phyloP scores from a whole-genome alignment of 2,888 invertebrate species.

The Iselma pallidipennis region DNA sequence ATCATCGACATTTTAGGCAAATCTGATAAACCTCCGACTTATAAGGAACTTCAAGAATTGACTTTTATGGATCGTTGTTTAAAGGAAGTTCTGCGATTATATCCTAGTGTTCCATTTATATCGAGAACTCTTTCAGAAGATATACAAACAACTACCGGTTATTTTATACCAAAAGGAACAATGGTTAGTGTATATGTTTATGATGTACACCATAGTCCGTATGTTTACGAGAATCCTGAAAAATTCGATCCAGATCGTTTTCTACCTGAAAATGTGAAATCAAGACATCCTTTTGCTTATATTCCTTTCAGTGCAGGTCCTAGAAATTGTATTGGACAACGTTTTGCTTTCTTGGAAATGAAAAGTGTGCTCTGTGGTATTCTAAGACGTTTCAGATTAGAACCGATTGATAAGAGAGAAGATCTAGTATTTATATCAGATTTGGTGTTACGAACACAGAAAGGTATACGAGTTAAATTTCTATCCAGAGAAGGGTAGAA shows the following conservation, averaged over 20 bases:
- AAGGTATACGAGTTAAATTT: conserved; percentile 54
- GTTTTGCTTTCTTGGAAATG: conserved; percentile 68
- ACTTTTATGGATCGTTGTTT: conserved; percentile 67
- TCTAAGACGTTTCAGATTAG: conserved; percentile 59
- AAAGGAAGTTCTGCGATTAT: conserved; percentile 66
- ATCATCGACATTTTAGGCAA: not conserved
- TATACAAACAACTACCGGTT: conserved; percentile 23
- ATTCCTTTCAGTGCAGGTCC: conserved; percentile 69
- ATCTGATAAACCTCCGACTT: conserved; percentile 53
- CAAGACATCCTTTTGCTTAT: conserved; percentile 64
- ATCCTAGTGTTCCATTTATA: conserved; percentile 68
- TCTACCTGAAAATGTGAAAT: conserved; percentile 57
- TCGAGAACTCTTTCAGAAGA: conserved; percentile 52
- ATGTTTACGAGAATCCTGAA: conserved; percentile 65
- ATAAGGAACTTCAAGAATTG: conserved; percentile 63
- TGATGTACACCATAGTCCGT: conserved; percentile 65
- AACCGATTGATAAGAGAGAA: conserved; percentile 56
- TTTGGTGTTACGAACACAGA: conserved; percentile 56
- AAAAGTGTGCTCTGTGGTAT: conserved; percentile 62
- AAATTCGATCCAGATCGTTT: conserved; percentile 69
- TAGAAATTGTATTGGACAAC: conserved; percentile 70
- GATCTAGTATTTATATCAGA: conserved; percentile 57
- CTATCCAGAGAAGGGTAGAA: too few species aligned
- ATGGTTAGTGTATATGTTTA: conserved; percentile 61
- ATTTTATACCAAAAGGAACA: conserved; percentile 57